A percentile compares a stretch with the other conserved stretches of the same genome.
These are phyloP conservation scores for Molossus alvarezi DNA, from an alignment of 2,797 vertebrate genomes.

Conservation along the genomic window DNA sequence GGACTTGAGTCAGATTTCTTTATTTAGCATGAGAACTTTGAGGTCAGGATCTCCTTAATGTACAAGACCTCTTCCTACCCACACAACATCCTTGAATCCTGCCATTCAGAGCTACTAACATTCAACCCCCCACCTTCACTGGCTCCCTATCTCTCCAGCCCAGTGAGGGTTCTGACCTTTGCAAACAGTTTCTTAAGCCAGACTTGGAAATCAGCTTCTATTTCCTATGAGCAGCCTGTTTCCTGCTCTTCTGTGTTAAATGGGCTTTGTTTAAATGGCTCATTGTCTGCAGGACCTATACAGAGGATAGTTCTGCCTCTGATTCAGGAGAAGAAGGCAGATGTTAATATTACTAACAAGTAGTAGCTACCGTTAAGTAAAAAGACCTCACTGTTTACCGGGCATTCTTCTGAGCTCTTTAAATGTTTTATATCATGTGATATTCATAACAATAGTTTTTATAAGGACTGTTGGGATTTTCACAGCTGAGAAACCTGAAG, in stretches of 20 bases:
- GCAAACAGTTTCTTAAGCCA: background rate
- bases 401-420: background rate
- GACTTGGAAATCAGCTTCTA: background rate
- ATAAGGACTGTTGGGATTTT: background rate
- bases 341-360: background rate
- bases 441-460: background rate
- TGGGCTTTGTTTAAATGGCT: conserved; percentile 19
- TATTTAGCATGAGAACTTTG: background rate
- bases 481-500: conserved; percentile 3
- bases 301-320: background rate
- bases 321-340: background rate
- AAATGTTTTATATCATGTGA: background rate
- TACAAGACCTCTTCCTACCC: background rate
- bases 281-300: background rate
- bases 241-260: conserved; percentile 20
- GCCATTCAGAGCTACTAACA: background rate
- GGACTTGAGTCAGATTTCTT: background rate
- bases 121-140: background rate
- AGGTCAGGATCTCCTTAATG: background rate
- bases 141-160: background rate
- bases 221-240: background rate
- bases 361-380: background rate
- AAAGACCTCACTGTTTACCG: background rate
- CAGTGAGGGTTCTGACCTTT: background rate
- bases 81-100: background rate